Percentiles rank a stretch among this genome's conserved stretches.
These are phyloP conservation scores for Sciurus carolinensis DNA, from an alignment of 2,797 vertebrate genomes.

Conservation along the genomic window DNA sequence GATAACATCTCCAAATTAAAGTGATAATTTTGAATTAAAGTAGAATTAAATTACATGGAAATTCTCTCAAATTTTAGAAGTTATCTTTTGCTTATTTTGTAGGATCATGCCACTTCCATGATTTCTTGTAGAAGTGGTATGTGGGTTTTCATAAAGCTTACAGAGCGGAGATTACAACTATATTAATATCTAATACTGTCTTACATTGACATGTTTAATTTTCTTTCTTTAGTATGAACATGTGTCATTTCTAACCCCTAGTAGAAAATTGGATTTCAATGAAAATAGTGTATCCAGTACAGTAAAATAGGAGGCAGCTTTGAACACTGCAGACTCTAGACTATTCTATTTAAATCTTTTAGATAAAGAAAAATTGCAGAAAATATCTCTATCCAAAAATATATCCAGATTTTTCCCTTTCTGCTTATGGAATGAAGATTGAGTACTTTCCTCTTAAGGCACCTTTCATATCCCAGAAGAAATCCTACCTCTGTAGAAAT, in stretches of 20 bases:
- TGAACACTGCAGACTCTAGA: conserved; percentile 58
- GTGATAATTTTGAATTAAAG: conserved; percentile 61
- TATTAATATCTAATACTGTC: background rate
- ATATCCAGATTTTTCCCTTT: conserved; percentile 52
- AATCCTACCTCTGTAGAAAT: conserved; percentile 60
- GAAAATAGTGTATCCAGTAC: conserved; percentile 29
- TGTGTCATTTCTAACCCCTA: conserved; percentile 56
- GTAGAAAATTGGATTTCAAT: conserved; percentile 60
- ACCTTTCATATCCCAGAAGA: conserved; percentile 33
- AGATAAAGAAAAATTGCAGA: conserved; percentile 56
- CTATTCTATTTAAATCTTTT: conserved; percentile 32
- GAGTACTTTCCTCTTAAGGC: conserved; percentile 19
- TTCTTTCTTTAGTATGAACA: conserved; percentile 49
- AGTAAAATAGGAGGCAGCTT: conserved; percentile 55
- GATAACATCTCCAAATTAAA: conserved; percentile 58
- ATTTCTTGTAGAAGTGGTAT: conserved; percentile 28
- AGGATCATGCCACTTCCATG: background rate
- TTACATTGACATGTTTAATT: conserved; percentile 23
- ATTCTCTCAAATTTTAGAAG: conserved; percentile 47
- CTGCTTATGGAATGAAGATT: conserved; percentile 23
- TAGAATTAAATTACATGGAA: conserved; percentile 54
- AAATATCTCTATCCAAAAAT: conserved; percentile 53
- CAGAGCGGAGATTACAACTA: background rate
- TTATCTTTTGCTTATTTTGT: conserved; percentile 62
- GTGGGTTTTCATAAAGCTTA: conserved; percentile 58